Evolutionary conservation across 2,797 vertebrate species (phyloP), one percentile per base, ranked within the genome.

Genomic region (Clarias laeviceps): DNA sequence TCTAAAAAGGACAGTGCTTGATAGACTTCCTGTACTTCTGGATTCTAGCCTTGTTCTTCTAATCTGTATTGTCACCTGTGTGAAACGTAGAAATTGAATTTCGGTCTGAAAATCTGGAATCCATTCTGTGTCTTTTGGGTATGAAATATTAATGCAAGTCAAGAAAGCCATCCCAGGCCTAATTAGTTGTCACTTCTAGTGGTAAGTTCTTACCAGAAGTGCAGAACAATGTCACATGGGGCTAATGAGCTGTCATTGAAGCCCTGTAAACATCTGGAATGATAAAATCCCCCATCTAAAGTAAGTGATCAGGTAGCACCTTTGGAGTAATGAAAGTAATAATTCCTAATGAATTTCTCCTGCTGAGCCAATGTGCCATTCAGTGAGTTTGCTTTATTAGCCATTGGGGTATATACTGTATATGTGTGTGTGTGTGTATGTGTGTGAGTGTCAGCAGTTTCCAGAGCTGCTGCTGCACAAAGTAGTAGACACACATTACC

Each of bases 341-440:
- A 84, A 79, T 79, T 82, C 84, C 83, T 91, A 91, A 92, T 93
- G 91, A 89, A 90, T 91, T 88, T 86, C 85, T n/a, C 57, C 57
- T 62, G 12, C 57, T 79, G 34, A 37, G 57, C 32, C 87, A 89
- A 50, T 88, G 84, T 88, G 82, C 80, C 82, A 34, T 87, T 90
- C 85, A 92, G 92, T 92, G 90, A 86, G 72, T 89, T 90, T 92
- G 90, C 84, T 89, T 85, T 89, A 93, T 92, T 32, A 54, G 86
- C 20, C 24, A 79, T 17, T 61, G 56, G 29, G 5, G 76, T 72
- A 50, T 50, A 50, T 14, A 40, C 5, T 61, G n/a, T n/a, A 2
- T 0, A 5, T 37, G 29, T 34, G 14, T 74, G 14, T 18, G 66
- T 69, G 34, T 45, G 8, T 45, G 66, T 37, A 18, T 66, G 57